Conservation (phyloP, 2,113 vertebrate genomes). For the Saguinus imperator region DNA sequence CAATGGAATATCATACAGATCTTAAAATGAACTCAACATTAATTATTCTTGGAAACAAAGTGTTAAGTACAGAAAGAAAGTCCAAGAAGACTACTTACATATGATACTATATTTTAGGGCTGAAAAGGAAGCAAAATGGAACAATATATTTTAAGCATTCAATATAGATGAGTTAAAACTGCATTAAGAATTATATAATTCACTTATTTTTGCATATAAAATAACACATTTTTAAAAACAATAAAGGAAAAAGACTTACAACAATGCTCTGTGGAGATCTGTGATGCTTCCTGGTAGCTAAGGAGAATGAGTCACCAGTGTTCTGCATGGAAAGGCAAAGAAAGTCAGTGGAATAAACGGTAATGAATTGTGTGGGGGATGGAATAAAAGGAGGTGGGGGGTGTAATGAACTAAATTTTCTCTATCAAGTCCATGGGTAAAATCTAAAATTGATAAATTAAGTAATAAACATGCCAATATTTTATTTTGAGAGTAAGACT, state of each 20-base stretch:
- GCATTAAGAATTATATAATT: not conserved
- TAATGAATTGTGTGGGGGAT: not conserved
- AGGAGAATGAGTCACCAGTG: not conserved
- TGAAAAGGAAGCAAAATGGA: not conserved
- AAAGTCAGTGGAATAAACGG: not conserved
- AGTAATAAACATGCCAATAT: not conserved
- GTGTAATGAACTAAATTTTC: not conserved
- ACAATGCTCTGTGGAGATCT: not conserved
- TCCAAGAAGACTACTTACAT: not conserved
- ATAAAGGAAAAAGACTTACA: not conserved
- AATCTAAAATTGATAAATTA: not conserved
- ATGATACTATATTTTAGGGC: not conserved
- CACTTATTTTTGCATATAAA: not conserved
- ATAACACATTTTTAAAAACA: not conserved
- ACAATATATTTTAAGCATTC: not conserved
- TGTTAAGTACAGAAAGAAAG: not conserved
- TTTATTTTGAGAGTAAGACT: constrained; percentile 26
- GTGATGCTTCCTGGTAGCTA: not conserved
- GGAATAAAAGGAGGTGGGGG: not conserved
- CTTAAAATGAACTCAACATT: not conserved
- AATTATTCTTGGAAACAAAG: not conserved
- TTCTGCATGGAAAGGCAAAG: not conserved
- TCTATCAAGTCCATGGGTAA: not conserved
- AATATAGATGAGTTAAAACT: not conserved
- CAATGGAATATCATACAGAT: not conserved